Percentiles rank a stretch among this genome's conserved stretches.
phyloP scores from a whole-genome alignment of 64 coral and sea anemone genomes.

The Anthopleura sola region DNA sequence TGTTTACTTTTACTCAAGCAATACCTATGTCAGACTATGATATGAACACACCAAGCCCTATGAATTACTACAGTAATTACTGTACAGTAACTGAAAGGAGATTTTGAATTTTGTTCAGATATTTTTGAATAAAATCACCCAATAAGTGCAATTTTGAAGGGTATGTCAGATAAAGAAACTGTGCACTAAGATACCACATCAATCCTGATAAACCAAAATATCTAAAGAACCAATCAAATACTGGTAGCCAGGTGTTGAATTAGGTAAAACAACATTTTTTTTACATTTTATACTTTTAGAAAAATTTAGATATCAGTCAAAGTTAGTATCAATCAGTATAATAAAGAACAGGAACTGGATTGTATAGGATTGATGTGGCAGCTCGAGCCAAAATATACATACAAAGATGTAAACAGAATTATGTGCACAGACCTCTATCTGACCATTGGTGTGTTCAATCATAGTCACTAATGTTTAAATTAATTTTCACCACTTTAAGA shows the following conservation, averaged over 20 bases:
- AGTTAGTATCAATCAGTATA: no score
- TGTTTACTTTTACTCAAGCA: constrained; percentile 1
- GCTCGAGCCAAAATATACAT: background rate
- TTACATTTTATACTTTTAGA: background rate
- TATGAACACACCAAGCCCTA: background rate
- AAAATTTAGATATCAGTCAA: background rate
- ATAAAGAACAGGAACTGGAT: no score
- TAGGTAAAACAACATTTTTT: no score
- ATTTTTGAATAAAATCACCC: background rate
- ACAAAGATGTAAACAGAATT: background rate
- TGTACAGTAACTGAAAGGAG: no score
- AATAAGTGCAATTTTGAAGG: background rate
- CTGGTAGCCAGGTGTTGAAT: no score
- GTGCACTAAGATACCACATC: no score
- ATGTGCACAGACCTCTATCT: background rate
- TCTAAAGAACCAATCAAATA: no score
- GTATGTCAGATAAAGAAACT: background rate
- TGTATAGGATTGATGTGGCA: background rate
- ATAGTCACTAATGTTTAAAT: background rate
- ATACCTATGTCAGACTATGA: constrained; percentile 6
- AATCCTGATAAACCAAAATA: no score
- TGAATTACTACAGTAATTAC: no score
- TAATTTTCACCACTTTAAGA: constrained; percentile 8
- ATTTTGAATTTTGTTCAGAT: background rate
- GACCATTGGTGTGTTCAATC: background rate